Conservation (phyloP, 2,113 vertebrate species). For the Brachypodius melanocephalos region DNA sequence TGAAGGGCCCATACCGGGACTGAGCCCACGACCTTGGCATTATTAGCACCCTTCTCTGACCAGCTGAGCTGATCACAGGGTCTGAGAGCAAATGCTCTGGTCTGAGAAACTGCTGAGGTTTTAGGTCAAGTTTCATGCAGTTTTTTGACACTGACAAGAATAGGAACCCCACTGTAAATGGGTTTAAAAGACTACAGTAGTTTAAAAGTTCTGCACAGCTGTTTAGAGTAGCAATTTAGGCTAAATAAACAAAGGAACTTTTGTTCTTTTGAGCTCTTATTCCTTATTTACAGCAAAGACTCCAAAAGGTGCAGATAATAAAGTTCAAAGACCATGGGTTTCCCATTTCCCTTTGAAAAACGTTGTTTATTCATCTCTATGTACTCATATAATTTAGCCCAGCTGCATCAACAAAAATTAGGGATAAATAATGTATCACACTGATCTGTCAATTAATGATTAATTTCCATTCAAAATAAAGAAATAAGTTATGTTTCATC, state of each 20-base stretch:
- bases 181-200: neutral
- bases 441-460: neutral
- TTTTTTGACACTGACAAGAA: neutral
- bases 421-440: neutral
- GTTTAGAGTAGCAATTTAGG: neutral
- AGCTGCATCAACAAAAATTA: neutral
- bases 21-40: neutral
- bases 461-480: neutral
- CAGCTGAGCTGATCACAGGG: neutral
- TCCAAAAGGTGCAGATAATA: neutral
- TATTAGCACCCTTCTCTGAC: neutral
- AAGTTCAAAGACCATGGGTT: neutral
- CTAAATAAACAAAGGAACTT: neutral
- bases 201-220: neutral
- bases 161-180: neutral
- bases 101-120: neutral
- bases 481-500: neutral
- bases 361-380: neutral
- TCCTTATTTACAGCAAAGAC: neutral
- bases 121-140: neutral
- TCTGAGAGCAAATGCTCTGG: neutral
- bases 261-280: neutral
- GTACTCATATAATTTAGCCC: neutral
- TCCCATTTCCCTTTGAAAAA: neutral
- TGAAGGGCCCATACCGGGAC: neutral